A percentile compares a stretch with the other conserved stretches of the same genome.
Evolutionary conservation across 2,888 invertebrate species (phyloP).

Genomic region (Troides oblongomaculatus): DNA sequence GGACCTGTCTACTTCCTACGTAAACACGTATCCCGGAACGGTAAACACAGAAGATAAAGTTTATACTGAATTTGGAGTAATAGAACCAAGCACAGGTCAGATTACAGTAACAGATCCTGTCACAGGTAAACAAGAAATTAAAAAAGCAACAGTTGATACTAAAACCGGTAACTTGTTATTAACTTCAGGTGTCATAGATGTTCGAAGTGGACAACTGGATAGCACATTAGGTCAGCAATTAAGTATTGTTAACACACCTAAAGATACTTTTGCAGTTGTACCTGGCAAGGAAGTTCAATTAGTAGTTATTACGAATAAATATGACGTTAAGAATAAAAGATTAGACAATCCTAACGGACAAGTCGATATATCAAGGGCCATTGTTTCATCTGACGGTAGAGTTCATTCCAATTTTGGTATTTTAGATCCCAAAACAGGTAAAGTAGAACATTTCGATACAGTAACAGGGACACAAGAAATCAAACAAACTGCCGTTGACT

Average conservation of each 20-base stretch:
- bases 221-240: slow-evolving; percentile 79
- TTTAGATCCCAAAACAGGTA: slow-evolving; percentile 79
- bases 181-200: slow-evolving; percentile 79
- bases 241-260: slow-evolving; percentile 65
- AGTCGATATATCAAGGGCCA: slow-evolving; percentile 72
- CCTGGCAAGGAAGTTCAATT: slow-evolving; percentile 75
- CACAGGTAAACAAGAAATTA: slow-evolving; percentile 82
- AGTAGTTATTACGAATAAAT: slow-evolving; percentile 77
- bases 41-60: slow-evolving; percentile 74
- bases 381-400: slow-evolving; percentile 60
- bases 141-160: slow-evolving; percentile 82
- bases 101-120: slow-evolving; percentile 79
- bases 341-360: slow-evolving; percentile 78
- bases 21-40: slow-evolving; percentile 64
- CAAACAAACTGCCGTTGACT: slow-evolving; percentile 79
- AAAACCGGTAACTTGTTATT: slow-evolving; percentile 82
- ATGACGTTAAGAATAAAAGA: slow-evolving; percentile 77
- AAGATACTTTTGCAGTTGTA: slow-evolving; percentile 60
- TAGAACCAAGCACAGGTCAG: slow-evolving; percentile 80
- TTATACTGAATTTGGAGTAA: slow-evolving; percentile 79
- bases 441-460: slow-evolving; percentile 76
- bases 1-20: slow-evolving; percentile 74
- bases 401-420: slow-evolving; percentile 77
- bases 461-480: slow-evolving; percentile 79
- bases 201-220: slow-evolving; percentile 78